phyloP scores from a whole-genome alignment of 2,797 vertebrate genomes.

The Lophotriccus pileatus region DNA sequence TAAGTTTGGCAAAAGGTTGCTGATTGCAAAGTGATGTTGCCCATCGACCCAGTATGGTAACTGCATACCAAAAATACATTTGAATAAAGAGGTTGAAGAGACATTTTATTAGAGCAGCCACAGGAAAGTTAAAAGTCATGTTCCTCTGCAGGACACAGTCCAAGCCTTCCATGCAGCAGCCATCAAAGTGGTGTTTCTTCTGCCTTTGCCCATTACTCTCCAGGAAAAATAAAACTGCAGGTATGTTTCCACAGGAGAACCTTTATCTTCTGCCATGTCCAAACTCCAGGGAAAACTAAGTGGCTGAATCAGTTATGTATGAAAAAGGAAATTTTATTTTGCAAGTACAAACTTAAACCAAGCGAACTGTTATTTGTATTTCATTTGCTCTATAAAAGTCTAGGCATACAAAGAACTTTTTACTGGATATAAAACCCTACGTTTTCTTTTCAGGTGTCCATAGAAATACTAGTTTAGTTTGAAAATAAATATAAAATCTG shows the following conservation, averaged over 20 bases:
- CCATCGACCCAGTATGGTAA: not conserved
- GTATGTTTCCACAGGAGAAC: not conserved
- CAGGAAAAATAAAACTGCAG: not conserved
- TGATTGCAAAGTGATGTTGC: not conserved
- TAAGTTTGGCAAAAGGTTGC: not conserved
- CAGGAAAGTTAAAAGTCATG: not conserved
- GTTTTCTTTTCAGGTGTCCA: not conserved
- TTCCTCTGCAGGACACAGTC: not conserved
- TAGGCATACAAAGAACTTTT: not conserved
- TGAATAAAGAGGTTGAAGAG: not conserved
- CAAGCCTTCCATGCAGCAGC: not conserved
- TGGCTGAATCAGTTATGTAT: not conserved
- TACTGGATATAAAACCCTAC: not conserved
- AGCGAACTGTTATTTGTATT: not conserved
- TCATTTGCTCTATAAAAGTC: not conserved
- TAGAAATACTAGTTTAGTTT: not conserved
- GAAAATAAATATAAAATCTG: not conserved
- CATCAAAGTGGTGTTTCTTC: not conserved
- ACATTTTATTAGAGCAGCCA: not conserved
- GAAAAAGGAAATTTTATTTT: not conserved
- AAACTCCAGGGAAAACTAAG: not conserved
- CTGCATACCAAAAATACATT: not conserved
- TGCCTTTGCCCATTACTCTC: not conserved
- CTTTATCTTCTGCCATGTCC: not conserved
- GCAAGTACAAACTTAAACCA: not conserved